Percentiles rank a stretch among this genome's conserved stretches.
These are phyloP conservation scores for Ochropleura plecta DNA, from an alignment of 2,888 invertebrate species.

Conservation along the genomic window DNA sequence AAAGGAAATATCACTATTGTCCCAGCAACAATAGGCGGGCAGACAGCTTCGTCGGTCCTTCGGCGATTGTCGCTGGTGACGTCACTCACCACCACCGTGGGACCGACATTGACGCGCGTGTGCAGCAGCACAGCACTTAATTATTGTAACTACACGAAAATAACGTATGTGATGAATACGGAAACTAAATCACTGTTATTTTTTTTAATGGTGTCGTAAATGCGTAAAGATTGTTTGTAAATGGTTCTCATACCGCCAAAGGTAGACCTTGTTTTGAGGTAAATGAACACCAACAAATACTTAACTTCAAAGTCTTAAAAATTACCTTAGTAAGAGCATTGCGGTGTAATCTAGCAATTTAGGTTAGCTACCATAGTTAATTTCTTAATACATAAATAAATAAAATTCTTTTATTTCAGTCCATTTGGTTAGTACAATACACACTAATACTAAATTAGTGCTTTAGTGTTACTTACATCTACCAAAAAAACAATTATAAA, in stretches of 20 bases:
- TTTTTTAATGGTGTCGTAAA: slow-evolving; percentile 34
- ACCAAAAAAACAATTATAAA: too few relatives aligned
- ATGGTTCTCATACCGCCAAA: slow-evolving; percentile 19
- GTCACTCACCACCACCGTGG: slow-evolving; percentile 83
- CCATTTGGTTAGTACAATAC: too few relatives aligned
- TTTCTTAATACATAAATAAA: too few relatives aligned
- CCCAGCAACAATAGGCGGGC: slow-evolving; percentile 72
- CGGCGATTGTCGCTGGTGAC: slow-evolving; percentile 72
- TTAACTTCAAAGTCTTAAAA: too few relatives aligned
- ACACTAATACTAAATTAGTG: too few relatives aligned
- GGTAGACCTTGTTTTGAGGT: background rate
- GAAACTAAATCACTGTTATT: slow-evolving; percentile 45
- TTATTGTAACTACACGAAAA: slow-evolving; percentile 58
- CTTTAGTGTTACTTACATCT: too few relatives aligned
- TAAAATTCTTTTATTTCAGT: too few relatives aligned
- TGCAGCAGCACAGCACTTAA: slow-evolving; percentile 54
- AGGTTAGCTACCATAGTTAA: too few relatives aligned
- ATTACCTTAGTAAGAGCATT: background rate
- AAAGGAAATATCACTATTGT: slow-evolving; percentile 77
- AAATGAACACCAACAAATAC: background rate
- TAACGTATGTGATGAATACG: slow-evolving; percentile 56
- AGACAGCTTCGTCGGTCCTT: slow-evolving; percentile 69
- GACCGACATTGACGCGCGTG: slow-evolving; percentile 81
- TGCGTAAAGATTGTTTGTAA: slow-evolving; percentile 12
- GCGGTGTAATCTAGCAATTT: background rate